phyloP scores from a whole-genome alignment of 1,140 invertebrate genomes.

The Lucilia cuprina region DNA sequence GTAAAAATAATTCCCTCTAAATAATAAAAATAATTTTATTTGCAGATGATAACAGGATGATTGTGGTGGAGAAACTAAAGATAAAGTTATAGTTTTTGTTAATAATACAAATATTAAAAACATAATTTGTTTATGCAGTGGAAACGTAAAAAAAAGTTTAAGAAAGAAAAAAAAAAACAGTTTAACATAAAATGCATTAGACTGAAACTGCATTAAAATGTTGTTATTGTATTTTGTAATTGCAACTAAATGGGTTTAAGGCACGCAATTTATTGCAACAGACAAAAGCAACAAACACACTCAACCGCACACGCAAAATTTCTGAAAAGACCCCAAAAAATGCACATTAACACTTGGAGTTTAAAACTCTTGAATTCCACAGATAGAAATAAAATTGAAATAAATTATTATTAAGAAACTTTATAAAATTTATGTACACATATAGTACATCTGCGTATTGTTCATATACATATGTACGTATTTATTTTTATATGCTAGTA shows the following conservation, averaged over 20 bases:
- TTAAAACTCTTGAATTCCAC: background rate
- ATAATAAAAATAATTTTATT: background rate
- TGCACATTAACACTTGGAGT: background rate
- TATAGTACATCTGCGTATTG: no score
- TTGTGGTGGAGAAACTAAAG: background rate
- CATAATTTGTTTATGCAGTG: background rate
- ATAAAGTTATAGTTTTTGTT: background rate
- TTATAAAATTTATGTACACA: no score
- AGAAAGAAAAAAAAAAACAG: background rate
- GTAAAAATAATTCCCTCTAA: background rate
- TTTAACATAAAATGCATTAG: conserved; percentile 6
- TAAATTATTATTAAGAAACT: background rate
- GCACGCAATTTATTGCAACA: conserved; percentile 11
- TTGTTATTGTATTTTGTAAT: conserved; percentile 12
- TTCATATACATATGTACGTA: no score
- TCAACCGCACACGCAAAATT: background rate
- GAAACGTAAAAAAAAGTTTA: background rate
- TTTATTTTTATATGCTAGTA: no score
- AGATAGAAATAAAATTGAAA: background rate
- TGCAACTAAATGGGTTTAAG: conserved; percentile 14
- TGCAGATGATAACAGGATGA: background rate
- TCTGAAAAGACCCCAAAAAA: background rate
- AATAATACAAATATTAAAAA: background rate
- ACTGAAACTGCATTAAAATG: conserved; percentile 14
- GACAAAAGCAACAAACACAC: background rate